A percentile compares a stretch with the other conserved stretches of the same genome.
Conservation (phyloP, 64 coral and sea anemone genomes). For the Montipora efflorescens region DNA sequence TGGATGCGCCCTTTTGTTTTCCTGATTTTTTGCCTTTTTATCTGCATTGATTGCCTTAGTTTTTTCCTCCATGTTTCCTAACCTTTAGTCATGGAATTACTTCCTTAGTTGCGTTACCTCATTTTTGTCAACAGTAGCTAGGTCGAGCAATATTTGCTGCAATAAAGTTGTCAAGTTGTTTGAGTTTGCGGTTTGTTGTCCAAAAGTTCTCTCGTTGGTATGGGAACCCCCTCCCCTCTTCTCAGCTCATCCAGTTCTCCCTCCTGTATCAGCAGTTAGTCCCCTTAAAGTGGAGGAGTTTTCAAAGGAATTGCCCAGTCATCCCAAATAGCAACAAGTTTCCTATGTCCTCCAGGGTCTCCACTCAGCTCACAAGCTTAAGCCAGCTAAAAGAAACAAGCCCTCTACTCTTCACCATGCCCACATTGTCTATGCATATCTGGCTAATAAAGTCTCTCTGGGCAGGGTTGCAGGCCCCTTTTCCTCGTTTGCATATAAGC, state of each 20-base stretch:
- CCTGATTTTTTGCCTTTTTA: not conserved
- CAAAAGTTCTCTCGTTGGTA: not conserved
- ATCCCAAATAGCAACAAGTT: not conserved
- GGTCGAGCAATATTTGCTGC: no score
- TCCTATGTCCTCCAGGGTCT: no score
- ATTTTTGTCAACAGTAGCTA: no score
- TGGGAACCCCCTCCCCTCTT: not conserved
- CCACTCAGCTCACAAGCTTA: no score
- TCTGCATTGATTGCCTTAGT: not conserved
- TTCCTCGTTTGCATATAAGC: not conserved
- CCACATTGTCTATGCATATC: no score
- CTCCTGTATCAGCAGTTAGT: not conserved
- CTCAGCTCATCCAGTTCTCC: not conserved
- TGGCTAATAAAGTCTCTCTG: no score
- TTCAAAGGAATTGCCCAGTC: not conserved
- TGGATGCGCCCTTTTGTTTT: not conserved
- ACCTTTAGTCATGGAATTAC: no score
- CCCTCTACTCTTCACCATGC: no score
- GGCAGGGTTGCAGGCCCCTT: not conserved
- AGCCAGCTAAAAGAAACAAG: no score
- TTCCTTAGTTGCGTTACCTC: not conserved
- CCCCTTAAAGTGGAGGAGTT: not conserved
- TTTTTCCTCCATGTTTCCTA: no score
- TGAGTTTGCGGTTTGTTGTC: not conserved
- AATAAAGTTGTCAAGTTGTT: not conserved